These are phyloP conservation scores for Tinamus guttatus DNA, from an alignment of 2,113 vertebrate species.

Conservation along the genomic window DNA sequence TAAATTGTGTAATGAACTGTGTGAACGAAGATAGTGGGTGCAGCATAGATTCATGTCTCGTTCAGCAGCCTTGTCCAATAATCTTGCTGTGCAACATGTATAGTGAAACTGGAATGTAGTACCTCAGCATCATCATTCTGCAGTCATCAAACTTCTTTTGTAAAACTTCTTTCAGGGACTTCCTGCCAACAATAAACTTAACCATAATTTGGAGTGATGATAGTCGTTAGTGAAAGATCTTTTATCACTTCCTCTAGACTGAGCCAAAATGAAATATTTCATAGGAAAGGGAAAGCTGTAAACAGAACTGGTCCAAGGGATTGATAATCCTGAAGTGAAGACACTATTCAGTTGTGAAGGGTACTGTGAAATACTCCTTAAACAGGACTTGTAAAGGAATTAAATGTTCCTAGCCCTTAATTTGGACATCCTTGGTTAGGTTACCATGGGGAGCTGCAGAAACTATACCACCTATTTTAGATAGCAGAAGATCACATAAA, in stretches of 20 bases:
- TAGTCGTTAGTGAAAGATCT: neutral
- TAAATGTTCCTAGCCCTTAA: neutral
- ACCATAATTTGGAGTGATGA: neutral
- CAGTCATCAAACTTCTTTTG: no score
- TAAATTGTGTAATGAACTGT: neutral
- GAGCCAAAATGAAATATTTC: neutral
- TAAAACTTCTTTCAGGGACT: neutral
- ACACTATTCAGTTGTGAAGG: neutral
- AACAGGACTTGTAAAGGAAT: neutral
- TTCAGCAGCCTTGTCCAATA: neutral
- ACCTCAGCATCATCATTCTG: no score
- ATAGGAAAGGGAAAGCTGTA: neutral
- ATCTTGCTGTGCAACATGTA: neutral
- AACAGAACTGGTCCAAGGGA: neutral
- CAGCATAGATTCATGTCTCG: neutral
- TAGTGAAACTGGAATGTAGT: neutral
- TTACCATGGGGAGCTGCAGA: neutral
- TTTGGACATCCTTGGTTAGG: neutral
- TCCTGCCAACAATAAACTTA: neutral
- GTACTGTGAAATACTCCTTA: neutral
- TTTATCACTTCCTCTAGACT: neutral
- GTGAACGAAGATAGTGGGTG: neutral
- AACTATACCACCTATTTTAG: neutral
- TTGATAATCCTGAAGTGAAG: neutral
- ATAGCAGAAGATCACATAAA: neutral